These are phyloP conservation scores for Rhinolophus sinicus DNA, from an alignment of 2,113 vertebrate species.

Conservation along the genomic window DNA sequence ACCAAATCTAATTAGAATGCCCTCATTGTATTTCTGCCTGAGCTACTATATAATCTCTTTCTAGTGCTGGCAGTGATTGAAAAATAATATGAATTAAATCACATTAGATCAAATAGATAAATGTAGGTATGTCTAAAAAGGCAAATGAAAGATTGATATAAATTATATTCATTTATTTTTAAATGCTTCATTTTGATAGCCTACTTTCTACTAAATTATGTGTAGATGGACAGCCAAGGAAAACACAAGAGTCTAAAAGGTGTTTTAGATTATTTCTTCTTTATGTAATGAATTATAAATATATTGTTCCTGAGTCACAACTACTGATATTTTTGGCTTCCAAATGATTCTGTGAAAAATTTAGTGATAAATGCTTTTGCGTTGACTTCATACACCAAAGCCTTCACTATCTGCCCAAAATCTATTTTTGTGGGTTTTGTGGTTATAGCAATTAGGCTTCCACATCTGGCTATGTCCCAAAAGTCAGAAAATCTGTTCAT, in stretches of 20 bases:
- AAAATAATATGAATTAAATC: conserved; percentile 61
- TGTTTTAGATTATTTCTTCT: not conserved
- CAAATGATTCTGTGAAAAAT: not conserved
- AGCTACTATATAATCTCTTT: conserved; percentile 35
- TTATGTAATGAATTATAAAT: not conserved
- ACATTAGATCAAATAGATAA: conserved; percentile 54
- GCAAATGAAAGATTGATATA: conserved; percentile 68
- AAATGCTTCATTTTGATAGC: conserved; percentile 62
- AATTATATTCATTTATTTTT: conserved; percentile 71
- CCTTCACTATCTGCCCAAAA: conserved; percentile 36
- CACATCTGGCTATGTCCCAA: conserved; percentile 7
- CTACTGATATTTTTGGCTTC: conserved; percentile 10
- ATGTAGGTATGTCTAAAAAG: conserved; percentile 53
- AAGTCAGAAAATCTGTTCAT: not conserved
- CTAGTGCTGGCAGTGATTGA: conserved; percentile 46
- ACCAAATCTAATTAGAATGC: conserved; percentile 42
- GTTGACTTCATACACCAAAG: conserved; percentile 55
- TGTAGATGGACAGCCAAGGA: not conserved
- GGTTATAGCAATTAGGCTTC: conserved; percentile 62
- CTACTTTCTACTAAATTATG: not conserved
- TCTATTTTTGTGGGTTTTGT: conserved; percentile 63
- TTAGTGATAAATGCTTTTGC: conserved; percentile 45
- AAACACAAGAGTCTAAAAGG: not conserved
- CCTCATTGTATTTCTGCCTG: conserved; percentile 57
- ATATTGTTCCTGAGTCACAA: conserved; percentile 40